These are phyloP conservation scores for Yponomeuta plumbellus DNA, from an alignment of 2,888 invertebrate genomes.

Conservation along the genomic window DNA sequence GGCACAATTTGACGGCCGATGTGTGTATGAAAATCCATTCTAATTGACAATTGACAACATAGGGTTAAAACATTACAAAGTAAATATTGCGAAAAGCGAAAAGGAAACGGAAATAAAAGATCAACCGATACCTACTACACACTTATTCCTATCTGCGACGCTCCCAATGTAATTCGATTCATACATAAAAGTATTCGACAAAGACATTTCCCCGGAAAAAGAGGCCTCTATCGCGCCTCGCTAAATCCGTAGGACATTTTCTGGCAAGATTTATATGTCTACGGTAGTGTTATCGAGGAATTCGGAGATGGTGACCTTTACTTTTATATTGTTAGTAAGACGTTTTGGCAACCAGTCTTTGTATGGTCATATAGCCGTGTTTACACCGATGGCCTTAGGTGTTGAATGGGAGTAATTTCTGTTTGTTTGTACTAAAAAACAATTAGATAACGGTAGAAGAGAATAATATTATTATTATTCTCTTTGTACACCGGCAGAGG, in stretches of 20 bases:
- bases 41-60: no score
- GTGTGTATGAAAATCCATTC: no score
- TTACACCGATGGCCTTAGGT: background rate
- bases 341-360: background rate
- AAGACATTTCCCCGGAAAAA: slow-evolving; percentile 8
- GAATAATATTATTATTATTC: no score
- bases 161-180: slow-evolving; percentile 20
- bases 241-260: slow-evolving; percentile 13
- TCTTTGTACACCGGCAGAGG: no score
- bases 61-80: background rate
- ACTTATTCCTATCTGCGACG: slow-evolving; percentile 17
- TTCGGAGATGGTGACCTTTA: background rate
- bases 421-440: no score
- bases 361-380: background rate
- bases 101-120: background rate
- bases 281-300: slow-evolving; percentile 44
- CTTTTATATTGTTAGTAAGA: background rate
- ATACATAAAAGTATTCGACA: slow-evolving; percentile 5
- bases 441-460: no score
- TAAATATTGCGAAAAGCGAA: background rate
- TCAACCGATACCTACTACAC: background rate
- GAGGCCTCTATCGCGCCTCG: slow-evolving; percentile 10
- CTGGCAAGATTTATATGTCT: slow-evolving; percentile 18
- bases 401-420: no score
- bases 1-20: no score